Percentiles rank a stretch among this genome's conserved stretches.
phyloP scores from a whole-genome alignment of 2,888 invertebrate genomes.

The Ellobium chinense region DNA sequence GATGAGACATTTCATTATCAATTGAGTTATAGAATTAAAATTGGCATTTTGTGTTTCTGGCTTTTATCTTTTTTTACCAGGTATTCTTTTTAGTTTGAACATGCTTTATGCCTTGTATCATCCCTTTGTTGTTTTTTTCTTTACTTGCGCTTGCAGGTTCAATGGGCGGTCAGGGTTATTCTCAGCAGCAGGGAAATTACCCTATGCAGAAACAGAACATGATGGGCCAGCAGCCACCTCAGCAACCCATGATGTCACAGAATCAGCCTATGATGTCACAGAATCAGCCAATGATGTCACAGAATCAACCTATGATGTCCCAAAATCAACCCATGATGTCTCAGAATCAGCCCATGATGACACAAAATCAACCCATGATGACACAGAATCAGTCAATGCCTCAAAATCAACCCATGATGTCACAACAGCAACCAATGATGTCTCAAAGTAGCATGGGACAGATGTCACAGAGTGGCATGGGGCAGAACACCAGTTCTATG shows the following conservation, averaged over 20 bases:
- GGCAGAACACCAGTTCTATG: conserved; percentile 43
- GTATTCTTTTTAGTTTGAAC: not conserved
- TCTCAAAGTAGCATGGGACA: conserved; percentile 46
- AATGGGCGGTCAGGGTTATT: conserved; percentile 11
- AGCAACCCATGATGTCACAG: conserved; percentile 55
- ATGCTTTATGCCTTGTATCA: not conserved
- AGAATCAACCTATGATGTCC: conserved; percentile 56
- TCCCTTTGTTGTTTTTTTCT: too few species aligned
- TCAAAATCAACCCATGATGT: conserved; percentile 59
- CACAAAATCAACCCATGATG: conserved; percentile 57
- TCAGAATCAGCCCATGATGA: conserved; percentile 57
- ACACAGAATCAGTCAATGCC: conserved; percentile 55
- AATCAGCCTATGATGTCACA: conserved; percentile 58
- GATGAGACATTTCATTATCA: too few species aligned
- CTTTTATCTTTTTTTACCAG: not conserved
- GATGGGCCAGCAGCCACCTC: conserved; percentile 42
- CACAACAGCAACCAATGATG: conserved; percentile 58
- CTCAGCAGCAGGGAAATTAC: conserved; percentile 52
- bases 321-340: conserved; percentile 57
- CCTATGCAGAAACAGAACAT: conserved; percentile 54
- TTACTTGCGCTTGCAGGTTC: conserved; percentile 4
- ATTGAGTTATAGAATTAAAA: too few species aligned
- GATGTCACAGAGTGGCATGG: conserved; percentile 33
- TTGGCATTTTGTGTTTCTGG: not conserved
- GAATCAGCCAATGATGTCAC: conserved; percentile 61